A percentile compares a stretch with the other conserved stretches of the same genome.
These are phyloP conservation scores for Acrocephalus arundinaceus DNA, from an alignment of 2,113 vertebrate genomes.

Conservation along the genomic window DNA sequence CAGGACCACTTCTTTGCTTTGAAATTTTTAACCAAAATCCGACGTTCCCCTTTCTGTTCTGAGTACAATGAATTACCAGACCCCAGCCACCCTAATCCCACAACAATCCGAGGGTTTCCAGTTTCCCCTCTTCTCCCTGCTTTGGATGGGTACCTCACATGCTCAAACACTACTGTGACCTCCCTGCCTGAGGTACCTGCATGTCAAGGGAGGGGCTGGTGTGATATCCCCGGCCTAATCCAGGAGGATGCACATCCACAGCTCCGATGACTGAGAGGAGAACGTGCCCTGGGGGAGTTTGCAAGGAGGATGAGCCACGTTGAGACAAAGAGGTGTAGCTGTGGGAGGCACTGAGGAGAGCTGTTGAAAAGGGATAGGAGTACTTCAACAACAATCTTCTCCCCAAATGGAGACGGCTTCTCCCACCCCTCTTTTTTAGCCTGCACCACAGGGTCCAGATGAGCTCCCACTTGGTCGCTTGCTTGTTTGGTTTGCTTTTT, in stretches of 20 bases:
- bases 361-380: not conserved
- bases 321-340: not conserved
- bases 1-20: not conserved
- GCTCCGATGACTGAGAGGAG: not conserved
- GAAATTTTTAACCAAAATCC: not conserved
- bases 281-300: not conserved
- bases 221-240: not conserved
- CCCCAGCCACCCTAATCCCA: not conserved
- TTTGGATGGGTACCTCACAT: not conserved
- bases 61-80: not conserved
- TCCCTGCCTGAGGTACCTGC: not conserved
- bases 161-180: not conserved
- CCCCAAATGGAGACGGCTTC: not conserved
- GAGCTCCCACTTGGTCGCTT: not conserved
- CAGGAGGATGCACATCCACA: not conserved
- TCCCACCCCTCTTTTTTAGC: not conserved
- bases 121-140: not conserved
- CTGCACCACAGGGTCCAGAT: slow-evolving; percentile 15
- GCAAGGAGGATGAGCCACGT: not conserved
- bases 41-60: not conserved
- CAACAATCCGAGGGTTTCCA: rapidly evolving
- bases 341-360: not conserved
- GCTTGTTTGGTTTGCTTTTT: not conserved
- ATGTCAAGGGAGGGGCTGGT: not conserved
- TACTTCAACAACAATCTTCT: not conserved